A percentile compares a stretch with the other conserved stretches of the same genome.
Conservation (phyloP, 1,140 invertebrate species). For the Achroia grisella region DNA sequence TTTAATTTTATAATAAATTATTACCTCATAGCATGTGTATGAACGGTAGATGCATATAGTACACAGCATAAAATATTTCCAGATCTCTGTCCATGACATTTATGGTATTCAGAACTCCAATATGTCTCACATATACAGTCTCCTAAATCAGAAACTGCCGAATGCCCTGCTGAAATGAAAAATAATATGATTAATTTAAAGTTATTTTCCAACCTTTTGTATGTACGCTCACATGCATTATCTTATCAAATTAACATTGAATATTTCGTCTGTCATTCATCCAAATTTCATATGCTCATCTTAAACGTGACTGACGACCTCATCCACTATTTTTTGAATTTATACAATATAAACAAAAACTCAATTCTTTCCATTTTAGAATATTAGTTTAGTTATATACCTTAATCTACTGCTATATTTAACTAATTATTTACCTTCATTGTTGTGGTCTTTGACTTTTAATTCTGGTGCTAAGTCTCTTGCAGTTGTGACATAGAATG, state of each 20-base stretch:
- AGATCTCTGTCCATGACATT: conserved; percentile 82
- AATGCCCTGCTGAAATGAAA: background rate
- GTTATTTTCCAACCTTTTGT: too few relatives aligned
- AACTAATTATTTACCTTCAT: conserved; percentile 18
- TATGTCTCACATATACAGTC: conserved; percentile 78
- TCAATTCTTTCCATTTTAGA: too few relatives aligned
- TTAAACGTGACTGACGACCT: too few relatives aligned
- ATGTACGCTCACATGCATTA: too few relatives aligned
- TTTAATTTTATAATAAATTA: too few relatives aligned
- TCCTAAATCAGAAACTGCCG: conserved; percentile 1
- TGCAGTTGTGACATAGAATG: conserved; percentile 79
- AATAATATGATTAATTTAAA: too few relatives aligned
- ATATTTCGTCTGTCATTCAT: too few relatives aligned
- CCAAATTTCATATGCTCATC: too few relatives aligned
- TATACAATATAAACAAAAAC: too few relatives aligned
- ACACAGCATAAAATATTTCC: conserved; percentile 79
- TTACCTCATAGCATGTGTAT: conserved; percentile 80
- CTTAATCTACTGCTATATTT: background rate
- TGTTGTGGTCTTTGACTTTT: conserved; percentile 18
- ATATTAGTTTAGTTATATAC: conserved; percentile 1
- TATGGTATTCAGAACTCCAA: conserved; percentile 89
- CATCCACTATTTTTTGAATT: too few relatives aligned
- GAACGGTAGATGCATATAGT: conserved; percentile 79
- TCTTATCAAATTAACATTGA: too few relatives aligned
- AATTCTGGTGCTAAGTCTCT: conserved; percentile 49